Evolutionary conservation across 2,113 vertebrate genomes (phyloP).

Genomic region (Siniperca chuatsi): DNA sequence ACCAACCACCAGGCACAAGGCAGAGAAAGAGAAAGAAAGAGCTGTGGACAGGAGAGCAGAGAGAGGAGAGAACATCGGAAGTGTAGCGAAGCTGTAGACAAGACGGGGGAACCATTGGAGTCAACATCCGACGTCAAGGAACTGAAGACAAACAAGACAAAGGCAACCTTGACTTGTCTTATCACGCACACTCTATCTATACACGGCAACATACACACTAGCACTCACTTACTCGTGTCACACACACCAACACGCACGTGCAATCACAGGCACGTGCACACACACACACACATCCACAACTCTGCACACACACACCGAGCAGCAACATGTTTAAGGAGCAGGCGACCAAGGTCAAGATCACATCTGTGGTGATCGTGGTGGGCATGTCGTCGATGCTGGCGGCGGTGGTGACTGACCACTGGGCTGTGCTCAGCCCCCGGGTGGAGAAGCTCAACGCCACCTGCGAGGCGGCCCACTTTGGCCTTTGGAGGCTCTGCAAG

Average conservation of each 20-base stretch:
- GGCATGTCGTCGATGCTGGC: conserved; percentile 90
- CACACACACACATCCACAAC: background rate
- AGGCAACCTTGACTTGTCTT: conserved; percentile 15
- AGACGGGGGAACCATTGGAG: conserved; percentile 49
- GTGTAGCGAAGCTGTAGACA: conserved; percentile 45
- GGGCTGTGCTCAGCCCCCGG: conserved; percentile 94
- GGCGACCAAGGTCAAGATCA: conserved; percentile 90
- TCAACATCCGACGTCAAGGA: conserved; percentile 27
- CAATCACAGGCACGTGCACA: background rate
- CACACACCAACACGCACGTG: conserved; percentile 6
- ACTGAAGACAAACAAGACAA: conserved; percentile 19
- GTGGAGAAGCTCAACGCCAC: conserved; percentile 86
- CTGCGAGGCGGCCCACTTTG: conserved; percentile 94
- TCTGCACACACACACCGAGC: background rate
- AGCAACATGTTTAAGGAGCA: conserved; percentile 87
- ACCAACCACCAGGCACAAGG: conserved; percentile 73
- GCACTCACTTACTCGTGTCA: background rate
- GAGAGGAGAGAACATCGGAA: conserved; percentile 57
- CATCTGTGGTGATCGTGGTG: conserved; percentile 88
- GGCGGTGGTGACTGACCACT: conserved; percentile 93
- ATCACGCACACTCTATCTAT: background rate
- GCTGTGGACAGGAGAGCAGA: conserved; percentile 53
- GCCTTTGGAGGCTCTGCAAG: conserved; percentile 95
- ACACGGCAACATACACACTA: conserved; percentile 11
- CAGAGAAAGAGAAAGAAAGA: conserved; percentile 70